Evolutionary conservation across 2,797 vertebrate species (phyloP).

Genomic region (Artibeus jamaicensis): DNA sequence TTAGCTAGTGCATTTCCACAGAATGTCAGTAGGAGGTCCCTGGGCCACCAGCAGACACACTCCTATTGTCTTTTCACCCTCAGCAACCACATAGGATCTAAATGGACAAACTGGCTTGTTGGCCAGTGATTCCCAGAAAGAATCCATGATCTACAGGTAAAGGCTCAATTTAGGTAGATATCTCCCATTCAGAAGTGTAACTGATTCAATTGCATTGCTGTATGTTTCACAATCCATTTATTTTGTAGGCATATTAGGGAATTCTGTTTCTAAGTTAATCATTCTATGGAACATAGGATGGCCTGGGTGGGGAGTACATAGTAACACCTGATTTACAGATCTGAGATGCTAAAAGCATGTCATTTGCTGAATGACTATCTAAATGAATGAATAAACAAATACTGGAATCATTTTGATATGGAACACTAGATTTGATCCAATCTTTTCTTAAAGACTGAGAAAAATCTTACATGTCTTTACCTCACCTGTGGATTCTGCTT

Average conservation of each 20-base stretch:
- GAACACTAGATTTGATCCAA: background rate
- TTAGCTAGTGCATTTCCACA: background rate
- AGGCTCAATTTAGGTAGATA: background rate
- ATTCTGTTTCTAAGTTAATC: background rate
- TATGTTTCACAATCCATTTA: background rate
- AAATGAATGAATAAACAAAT: background rate
- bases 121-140: background rate
- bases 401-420: background rate
- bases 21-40: background rate
- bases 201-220: background rate
- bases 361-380: background rate
- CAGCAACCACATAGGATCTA: background rate
- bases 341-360: background rate
- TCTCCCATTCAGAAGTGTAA: background rate
- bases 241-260: background rate
- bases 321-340: background rate
- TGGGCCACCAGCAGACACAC: background rate
- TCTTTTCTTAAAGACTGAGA: background rate
- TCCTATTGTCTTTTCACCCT: background rate
- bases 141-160: background rate
- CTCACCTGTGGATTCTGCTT: background rate
- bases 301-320: background rate
- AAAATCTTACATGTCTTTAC: background rate
- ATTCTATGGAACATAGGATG: background rate
- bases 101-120: background rate